Base-by-base conservation (phyloP, 2,888 invertebrate genomes). In the Dorcus hopei region DNA sequence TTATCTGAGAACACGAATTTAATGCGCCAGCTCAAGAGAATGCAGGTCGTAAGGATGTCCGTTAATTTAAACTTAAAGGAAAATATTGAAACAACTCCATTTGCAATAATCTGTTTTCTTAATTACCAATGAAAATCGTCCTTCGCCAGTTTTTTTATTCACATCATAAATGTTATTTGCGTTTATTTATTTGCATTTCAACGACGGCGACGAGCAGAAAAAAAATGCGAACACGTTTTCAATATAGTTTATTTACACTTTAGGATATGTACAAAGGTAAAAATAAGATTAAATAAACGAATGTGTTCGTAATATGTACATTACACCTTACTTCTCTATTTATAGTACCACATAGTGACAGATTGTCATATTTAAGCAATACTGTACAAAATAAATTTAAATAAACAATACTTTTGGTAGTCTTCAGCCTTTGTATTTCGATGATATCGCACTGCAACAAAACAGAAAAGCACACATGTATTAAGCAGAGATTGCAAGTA, bases 231-330 rank as follows among this genome's bases (percentile, higher is more conserved):
- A 3, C 26, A 33, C 26, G 26, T 33, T 45, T 45, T 59, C 38
- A 56, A 59, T 55, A 59, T 55, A 39, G 49, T 57, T 53, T 59
- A 59, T 58, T 68, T 70, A 72, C 69, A 72, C 65, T 59, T 63
- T 64, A 63, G 68, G 69, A 66, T 73, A 73, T 73, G 70, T 73
- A 73, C 73, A 73, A 72, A 72, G 71, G 69, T 73, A 72, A 67
- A 73, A 72, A 70, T 66, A 66, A 64, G 62, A 63, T 68, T 56
- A 58, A 58, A 58, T 61, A 58, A 49, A 49, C 45, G 41, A 57
- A 55, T 55, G 52, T 54, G 52, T 53, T 60, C 54, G 4, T 26
- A 47, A 47, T 57, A 50, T 57, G 48, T 54, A 52, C 54, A 54
- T 40, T 58, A 54, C 53, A 52, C 23, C 50, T 60, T 53, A 48